These are phyloP conservation scores for Batillaria attramentaria DNA, from an alignment of 1,140 invertebrate species.

Conservation along the genomic window DNA sequence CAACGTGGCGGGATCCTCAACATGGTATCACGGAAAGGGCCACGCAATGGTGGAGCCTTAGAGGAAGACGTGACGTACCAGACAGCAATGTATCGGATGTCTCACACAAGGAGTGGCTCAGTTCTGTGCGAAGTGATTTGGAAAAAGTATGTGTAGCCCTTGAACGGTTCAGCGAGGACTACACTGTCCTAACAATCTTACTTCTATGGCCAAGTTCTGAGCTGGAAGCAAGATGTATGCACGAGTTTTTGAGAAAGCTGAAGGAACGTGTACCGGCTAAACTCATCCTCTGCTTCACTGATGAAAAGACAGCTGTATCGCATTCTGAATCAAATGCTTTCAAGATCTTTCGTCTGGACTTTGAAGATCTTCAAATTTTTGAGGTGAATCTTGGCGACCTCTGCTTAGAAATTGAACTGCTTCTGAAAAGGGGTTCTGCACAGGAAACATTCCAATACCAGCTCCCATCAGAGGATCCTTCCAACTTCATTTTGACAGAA, in stretches of 20 bases:
- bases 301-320: neutral
- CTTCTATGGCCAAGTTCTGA: slow-evolving; percentile 45
- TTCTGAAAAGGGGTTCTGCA: neutral
- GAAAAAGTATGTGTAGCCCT: slow-evolving; percentile 40
- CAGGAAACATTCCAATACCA: neutral
- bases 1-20: slow-evolving; percentile 41
- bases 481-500: slow-evolving; percentile 26
- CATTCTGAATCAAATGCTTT: neutral
- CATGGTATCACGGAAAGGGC: slow-evolving; percentile 39
- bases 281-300: neutral
- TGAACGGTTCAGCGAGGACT: slow-evolving; percentile 43
- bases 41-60: slow-evolving; percentile 52
- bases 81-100: slow-evolving; percentile 34
- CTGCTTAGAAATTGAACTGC: neutral
- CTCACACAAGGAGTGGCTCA: slow-evolving; percentile 39
- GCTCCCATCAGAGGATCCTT: slow-evolving; percentile 36
- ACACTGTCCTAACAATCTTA: slow-evolving; percentile 44
- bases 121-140: slow-evolving; percentile 34
- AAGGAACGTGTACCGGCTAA: neutral
- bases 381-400: neutral
- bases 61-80: slow-evolving; percentile 45
- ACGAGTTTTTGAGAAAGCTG: slow-evolving; percentile 40
- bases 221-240: slow-evolving; percentile 29
- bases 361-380: neutral
- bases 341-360: neutral